A percentile compares a stretch with the other conserved stretches of the same genome.
phyloP scores from a whole-genome alignment of 2,797 vertebrate species.

The Sebastes melanostomus region DNA sequence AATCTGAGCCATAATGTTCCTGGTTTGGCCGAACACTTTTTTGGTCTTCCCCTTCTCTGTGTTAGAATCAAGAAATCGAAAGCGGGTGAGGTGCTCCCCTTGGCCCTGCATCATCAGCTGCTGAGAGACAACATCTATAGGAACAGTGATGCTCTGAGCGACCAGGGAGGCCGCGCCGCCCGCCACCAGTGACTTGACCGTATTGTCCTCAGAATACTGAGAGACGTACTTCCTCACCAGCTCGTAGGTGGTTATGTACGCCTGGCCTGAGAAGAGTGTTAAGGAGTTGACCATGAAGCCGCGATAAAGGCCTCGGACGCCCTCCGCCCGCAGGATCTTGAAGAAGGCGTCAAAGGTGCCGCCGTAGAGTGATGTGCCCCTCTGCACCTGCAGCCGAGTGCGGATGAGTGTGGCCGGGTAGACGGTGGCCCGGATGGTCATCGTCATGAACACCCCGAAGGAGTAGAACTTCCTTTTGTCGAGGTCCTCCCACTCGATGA shows the following conservation, averaged over 20 bases:
- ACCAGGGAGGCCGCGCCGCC: constrained; percentile 94
- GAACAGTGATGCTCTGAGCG: constrained; percentile 97
- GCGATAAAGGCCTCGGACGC: constrained; percentile 88
- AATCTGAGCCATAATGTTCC: constrained; percentile 92
- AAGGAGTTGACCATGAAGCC: constrained; percentile 97
- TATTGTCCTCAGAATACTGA: constrained; percentile 90
- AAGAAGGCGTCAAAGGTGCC: constrained; percentile 94
- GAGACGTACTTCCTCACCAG: constrained; percentile 93
- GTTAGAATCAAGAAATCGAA: constrained; percentile 58
- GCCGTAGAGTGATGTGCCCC: constrained; percentile 90
- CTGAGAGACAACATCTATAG: constrained; percentile 95
- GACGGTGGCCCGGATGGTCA: constrained; percentile 94
- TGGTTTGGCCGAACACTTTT: constrained; percentile 89
- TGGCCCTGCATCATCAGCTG: constrained; percentile 98
- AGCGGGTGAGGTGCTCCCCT: constrained; percentile 89
- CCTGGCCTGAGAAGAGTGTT: constrained; percentile 96
- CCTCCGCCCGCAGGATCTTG: constrained; percentile 91
- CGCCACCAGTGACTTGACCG: constrained; percentile 92
- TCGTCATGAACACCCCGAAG: constrained; percentile 94
- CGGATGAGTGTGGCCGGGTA: constrained; percentile 97
- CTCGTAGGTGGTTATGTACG: constrained; percentile 98
- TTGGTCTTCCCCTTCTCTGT: constrained; percentile 58
- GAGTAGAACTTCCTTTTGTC: constrained; percentile 98
- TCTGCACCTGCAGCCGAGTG: constrained; percentile 94
- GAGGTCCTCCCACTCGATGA: constrained; percentile 99